Conservation (phyloP, 53 echinoderm and acorn worm species). For the Echinometra lucunter region DNA sequence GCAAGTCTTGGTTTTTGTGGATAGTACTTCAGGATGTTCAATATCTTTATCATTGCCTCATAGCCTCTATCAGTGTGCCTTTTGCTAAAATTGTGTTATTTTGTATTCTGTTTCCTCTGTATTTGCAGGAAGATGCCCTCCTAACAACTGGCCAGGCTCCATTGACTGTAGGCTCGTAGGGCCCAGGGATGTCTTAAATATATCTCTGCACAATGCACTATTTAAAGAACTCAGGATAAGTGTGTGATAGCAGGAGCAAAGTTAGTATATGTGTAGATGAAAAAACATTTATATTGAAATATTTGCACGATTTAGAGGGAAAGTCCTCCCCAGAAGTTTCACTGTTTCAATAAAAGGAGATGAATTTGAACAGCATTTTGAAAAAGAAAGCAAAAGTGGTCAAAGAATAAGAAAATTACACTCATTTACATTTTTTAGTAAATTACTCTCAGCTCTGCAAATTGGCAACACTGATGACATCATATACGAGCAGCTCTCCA, state of each 20-base stretch:
- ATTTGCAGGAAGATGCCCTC: conserved; percentile 68
- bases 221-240: not conserved
- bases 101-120: not conserved
- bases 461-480: too few species aligned
- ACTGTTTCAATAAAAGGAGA: too few species aligned
- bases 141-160: conserved; percentile 66
- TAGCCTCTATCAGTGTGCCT: not conserved
- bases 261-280: not conserved
- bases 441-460: too few species aligned
- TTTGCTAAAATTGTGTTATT: not conserved
- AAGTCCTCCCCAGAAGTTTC: too few species aligned
- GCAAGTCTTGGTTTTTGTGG: not conserved
- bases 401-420: too few species aligned
- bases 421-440: too few species aligned
- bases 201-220: not conserved
- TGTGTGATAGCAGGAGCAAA: not conserved
- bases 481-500: too few species aligned
- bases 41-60: not conserved
- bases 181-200: too few species aligned
- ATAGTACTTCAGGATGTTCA: not conserved
- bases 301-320: too few species aligned
- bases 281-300: too few species aligned
- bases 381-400: too few species aligned
- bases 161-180: not conserved
- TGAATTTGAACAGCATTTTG: too few species aligned